A percentile compares a stretch with the other conserved stretches of the same genome.
phyloP scores from a whole-genome alignment of 2,113 vertebrate genomes.

The Gallinago jamesoni region DNA sequence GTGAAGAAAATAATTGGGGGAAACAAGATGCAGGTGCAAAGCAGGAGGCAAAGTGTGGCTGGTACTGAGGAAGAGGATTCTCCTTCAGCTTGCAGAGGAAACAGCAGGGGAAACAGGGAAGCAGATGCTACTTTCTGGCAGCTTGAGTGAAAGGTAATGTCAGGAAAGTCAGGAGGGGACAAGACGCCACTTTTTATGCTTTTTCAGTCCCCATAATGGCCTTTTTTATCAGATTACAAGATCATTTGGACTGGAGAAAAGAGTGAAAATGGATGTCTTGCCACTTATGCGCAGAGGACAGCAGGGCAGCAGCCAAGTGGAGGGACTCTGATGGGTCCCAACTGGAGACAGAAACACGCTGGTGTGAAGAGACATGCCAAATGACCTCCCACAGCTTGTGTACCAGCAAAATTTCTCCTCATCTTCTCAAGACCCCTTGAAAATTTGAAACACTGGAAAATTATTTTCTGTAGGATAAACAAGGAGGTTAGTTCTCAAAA shows the following conservation, averaged over 20 bases:
- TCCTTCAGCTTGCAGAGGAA: neutral
- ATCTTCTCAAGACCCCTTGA: neutral
- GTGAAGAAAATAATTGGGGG: neutral
- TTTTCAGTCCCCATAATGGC: neutral
- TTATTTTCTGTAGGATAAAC: neutral
- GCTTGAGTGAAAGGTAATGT: constrained; percentile 33
- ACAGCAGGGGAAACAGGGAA: constrained; percentile 6
- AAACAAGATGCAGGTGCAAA: constrained; percentile 44
- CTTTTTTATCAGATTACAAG: constrained; percentile 9
- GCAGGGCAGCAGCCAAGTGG: neutral
- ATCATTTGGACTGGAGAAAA: neutral
- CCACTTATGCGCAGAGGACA: neutral
- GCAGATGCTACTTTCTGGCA: constrained; percentile 59
- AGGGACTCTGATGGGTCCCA: neutral
- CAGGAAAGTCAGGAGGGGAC: constrained; percentile 22
- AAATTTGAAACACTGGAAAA: neutral
- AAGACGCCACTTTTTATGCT: neutral
- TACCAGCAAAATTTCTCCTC: neutral
- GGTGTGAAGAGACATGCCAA: neutral
- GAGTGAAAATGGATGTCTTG: neutral
- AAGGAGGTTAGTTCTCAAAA: neutral
- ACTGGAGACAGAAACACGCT: neutral
- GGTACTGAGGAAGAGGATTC: constrained; percentile 53
- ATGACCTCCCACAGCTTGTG: neutral
- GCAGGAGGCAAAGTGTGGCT: neutral